Percentiles rank a stretch among this genome's conserved stretches.
phyloP scores from a whole-genome alignment of 1,140 invertebrate species.

The Sitobion miscanthi region DNA sequence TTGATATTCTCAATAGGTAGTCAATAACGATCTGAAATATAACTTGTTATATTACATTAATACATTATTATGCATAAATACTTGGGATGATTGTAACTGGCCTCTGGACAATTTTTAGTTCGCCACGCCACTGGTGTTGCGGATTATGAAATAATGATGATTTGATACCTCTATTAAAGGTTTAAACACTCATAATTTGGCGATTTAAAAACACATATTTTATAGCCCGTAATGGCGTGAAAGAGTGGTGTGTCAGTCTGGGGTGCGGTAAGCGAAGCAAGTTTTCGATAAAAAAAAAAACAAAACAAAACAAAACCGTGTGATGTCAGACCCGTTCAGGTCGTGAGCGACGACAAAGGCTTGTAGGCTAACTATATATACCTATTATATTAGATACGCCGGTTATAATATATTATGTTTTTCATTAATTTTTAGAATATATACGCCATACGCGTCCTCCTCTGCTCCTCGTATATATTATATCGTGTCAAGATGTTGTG shows the following conservation, averaged over 20 bases:
- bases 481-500: slow-evolving; percentile 26
- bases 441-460: neutral
- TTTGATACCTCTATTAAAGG: neutral
- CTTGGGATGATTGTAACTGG: too few relatives aligned
- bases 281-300: neutral
- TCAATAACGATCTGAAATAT: too few relatives aligned
- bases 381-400: slow-evolving; percentile 14
- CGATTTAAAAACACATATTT: slow-evolving; percentile 2
- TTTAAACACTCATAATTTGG: neutral
- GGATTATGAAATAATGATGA: neutral
- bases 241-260: neutral
- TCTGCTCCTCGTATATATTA: neutral
- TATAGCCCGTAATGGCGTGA: neutral
- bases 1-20: too few relatives aligned
- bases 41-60: too few relatives aligned
- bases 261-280: neutral
- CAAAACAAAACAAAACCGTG: neutral
- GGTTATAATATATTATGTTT: slow-evolving; percentile 13
- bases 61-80: too few relatives aligned
- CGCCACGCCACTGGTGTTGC: neutral
- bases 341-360: neutral
- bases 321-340: neutral
- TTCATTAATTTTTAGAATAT: slow-evolving; percentile 19
- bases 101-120: too few relatives aligned
- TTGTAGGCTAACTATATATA: neutral